These are phyloP conservation scores for Drosophila subquinaria DNA, from an alignment of 2,888 invertebrate species.

Conservation along the genomic window DNA sequence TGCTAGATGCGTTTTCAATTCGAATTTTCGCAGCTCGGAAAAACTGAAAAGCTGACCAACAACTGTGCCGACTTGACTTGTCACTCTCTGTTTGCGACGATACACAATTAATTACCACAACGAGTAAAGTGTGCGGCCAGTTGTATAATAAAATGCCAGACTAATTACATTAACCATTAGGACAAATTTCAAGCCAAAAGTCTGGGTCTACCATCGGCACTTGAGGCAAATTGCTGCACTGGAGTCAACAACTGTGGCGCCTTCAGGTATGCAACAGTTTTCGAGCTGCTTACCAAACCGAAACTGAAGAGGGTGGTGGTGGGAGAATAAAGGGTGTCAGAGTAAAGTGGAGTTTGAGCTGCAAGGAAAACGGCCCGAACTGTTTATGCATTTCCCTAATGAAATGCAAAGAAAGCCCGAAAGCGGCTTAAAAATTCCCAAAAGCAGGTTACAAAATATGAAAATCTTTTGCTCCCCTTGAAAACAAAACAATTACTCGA, in stretches of 20 bases:
- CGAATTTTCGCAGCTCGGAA: not conserved
- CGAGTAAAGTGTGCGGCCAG: constrained; percentile 22
- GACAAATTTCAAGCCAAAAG: constrained; percentile 33
- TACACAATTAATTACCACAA: constrained; percentile 53
- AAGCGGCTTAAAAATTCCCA: constrained; percentile 33
- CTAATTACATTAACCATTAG: constrained; percentile 66
- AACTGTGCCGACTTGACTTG: constrained; percentile 36
- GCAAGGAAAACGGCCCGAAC: constrained; percentile 4
- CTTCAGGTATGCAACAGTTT: constrained; percentile 44
- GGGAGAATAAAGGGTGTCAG: not conserved
- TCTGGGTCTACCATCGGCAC: constrained; percentile 9
- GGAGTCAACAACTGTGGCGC: constrained; percentile 12
- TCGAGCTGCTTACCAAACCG: constrained; percentile 24
- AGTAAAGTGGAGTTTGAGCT: not conserved
- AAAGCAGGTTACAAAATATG: constrained; percentile 34
- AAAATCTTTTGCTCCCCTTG: constrained; percentile 13
- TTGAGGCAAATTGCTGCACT: constrained; percentile 17
- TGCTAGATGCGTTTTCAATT: constrained; percentile 57
- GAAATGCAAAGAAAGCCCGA: constrained; percentile 67
- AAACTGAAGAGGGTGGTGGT: too few relatives aligned
- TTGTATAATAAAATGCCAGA: constrained; percentile 27
- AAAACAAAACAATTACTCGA: constrained; percentile 54
- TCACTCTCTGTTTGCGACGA: constrained; percentile 20
- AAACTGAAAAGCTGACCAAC: not conserved
- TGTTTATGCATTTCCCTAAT: constrained; percentile 69